phyloP scores from a whole-genome alignment of 2,888 invertebrate species.

The Willowsia nigromaculata region DNA sequence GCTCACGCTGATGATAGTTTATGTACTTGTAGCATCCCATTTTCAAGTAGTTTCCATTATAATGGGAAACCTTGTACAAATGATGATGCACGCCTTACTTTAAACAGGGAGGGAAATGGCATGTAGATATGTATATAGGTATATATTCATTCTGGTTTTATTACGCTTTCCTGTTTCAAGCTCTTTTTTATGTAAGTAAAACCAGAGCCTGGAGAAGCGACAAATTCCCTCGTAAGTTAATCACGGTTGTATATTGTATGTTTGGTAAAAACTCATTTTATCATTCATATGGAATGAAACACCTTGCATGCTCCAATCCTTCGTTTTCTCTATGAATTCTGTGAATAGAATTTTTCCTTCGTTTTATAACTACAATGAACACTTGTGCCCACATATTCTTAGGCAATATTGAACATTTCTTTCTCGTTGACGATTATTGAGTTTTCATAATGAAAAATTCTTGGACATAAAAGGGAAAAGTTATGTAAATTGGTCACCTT shows the following conservation, averaged over 20 bases:
- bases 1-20: slow-evolving; percentile 11
- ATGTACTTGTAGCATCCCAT: slow-evolving; percentile 2
- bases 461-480: slow-evolving; percentile 28
- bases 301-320: too few species aligned
- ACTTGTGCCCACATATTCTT: neutral
- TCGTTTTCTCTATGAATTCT: too few species aligned
- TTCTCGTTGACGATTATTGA: neutral
- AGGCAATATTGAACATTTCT: neutral
- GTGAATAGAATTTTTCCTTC: too few species aligned
- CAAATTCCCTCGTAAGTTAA: too few species aligned
- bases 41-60: neutral
- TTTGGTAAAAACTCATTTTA: too few species aligned
- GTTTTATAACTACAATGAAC: neutral
- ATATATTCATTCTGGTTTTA: too few species aligned
- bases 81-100: neutral
- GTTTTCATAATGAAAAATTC: slow-evolving; percentile 50
- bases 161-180: too few species aligned
- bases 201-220: slow-evolving; percentile 27
- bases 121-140: too few species aligned
- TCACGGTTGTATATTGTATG: too few species aligned
- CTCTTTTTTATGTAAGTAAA: too few species aligned
- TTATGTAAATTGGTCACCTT: neutral
- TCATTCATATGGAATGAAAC: too few species aligned
- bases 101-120: too few species aligned
- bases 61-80: neutral